Conservation (phyloP, 2,113 vertebrate genomes). For the Erpornis zantholeuca region DNA sequence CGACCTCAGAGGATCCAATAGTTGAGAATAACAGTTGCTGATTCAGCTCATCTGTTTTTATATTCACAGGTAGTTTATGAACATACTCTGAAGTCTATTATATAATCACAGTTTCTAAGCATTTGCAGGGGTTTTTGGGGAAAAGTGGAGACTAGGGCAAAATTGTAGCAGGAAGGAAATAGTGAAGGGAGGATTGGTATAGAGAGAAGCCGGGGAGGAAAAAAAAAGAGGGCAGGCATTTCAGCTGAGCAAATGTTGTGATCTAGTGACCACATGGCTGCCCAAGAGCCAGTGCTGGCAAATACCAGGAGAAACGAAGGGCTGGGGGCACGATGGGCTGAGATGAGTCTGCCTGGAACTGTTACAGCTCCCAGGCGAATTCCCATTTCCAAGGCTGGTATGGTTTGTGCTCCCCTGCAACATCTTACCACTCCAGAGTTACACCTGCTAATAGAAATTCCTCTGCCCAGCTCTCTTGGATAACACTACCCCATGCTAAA, state of each 20-base stretch:
- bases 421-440: neutral
- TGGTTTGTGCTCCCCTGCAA: neutral
- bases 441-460: neutral
- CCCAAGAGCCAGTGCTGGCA: neutral
- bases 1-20: neutral
- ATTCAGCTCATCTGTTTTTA: neutral
- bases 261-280: neutral
- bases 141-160: neutral
- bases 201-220: neutral
- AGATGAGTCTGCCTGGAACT: neutral
- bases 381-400: neutral
- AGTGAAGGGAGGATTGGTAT: neutral
- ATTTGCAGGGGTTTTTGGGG: rapidly evolving
- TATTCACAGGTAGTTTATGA: neutral
- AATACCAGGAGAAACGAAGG: neutral
- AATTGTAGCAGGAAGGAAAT: neutral
- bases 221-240: neutral
- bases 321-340: neutral
- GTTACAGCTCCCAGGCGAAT: neutral
- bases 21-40: neutral
- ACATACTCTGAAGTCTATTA: neutral
- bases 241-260: neutral
- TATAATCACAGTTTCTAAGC: neutral
- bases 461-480: neutral
- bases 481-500: neutral